These are phyloP conservation scores for Dolichallabes microphthalmus DNA, from an alignment of 2,113 vertebrate genomes.

Conservation along the genomic window DNA sequence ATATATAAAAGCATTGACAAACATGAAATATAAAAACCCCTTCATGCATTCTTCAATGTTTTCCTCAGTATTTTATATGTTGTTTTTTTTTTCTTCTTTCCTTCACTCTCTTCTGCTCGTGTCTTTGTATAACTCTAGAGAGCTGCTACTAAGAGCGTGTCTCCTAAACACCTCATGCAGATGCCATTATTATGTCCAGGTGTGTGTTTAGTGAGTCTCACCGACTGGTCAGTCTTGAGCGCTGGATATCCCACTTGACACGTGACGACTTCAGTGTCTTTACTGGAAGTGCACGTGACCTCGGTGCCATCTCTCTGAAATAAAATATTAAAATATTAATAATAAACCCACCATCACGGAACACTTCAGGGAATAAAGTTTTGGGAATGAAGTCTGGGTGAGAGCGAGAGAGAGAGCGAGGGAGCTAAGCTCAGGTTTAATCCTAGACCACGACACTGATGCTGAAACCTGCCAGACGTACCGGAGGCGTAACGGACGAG, in stretches of 20 bases:
- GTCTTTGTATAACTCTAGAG: neutral
- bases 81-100: neutral
- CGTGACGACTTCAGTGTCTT: slow-evolving; percentile 66
- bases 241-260: slow-evolving; percentile 81
- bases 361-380: neutral
- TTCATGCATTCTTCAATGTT: neutral
- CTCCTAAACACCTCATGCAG: neutral
- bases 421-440: neutral
- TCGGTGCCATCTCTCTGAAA: slow-evolving; percentile 76
- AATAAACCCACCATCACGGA: neutral
- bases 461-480: slow-evolving; percentile 52
- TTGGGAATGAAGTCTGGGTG: neutral
- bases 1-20: neutral
- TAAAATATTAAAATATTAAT: neutral
- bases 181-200: neutral
- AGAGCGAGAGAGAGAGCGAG: neutral
- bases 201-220: slow-evolving; percentile 56
- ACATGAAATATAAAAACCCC: neutral
- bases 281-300: slow-evolving; percentile 72
- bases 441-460: neutral
- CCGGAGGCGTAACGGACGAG: slow-evolving; percentile 70
- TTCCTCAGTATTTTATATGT: neutral
- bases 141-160: neutral
- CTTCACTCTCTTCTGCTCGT: too few relatives aligned
- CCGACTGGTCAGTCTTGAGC: slow-evolving; percentile 73